Evolutionary conservation across 2,113 vertebrate species (phyloP).

Genomic region (Hippocampus abdominalis): DNA sequence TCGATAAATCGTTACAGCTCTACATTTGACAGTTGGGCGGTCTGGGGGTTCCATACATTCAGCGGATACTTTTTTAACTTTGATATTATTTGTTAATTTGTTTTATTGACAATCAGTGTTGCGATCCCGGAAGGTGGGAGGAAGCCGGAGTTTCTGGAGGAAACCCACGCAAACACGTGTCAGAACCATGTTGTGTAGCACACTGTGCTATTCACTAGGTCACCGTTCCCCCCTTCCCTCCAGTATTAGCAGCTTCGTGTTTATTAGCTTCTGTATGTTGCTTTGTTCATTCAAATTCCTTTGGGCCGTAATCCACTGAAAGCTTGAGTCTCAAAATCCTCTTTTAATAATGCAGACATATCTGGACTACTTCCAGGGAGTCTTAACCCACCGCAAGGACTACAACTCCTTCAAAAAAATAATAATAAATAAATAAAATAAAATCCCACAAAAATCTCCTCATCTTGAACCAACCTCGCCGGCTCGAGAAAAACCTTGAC

Average conservation of each 20-base stretch:
- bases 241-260: neutral
- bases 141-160: too few species aligned
- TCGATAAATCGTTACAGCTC: too few species aligned
- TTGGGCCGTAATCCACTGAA: conserved; percentile 16
- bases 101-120: too few species aligned
- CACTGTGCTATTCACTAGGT: neutral
- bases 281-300: conserved; percentile 32
- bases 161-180: too few species aligned
- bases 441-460: conserved; percentile 41
- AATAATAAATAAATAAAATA: neutral
- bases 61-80: too few species aligned
- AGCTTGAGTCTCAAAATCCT: conserved; percentile 25
- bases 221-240: neutral
- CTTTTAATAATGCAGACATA: conserved; percentile 38
- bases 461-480: conserved; percentile 38
- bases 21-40: too few species aligned
- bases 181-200: too few species aligned
- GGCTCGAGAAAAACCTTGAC: conserved; percentile 59
- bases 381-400: conserved; percentile 15
- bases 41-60: too few species aligned
- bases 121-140: too few species aligned
- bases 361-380: conserved; percentile 44
- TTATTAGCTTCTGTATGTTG: neutral
- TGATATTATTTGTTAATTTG: too few species aligned
- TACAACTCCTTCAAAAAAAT: neutral